Base-by-base conservation (phyloP, 1,140 invertebrate genomes). In the Drosophila pandora region DNA sequence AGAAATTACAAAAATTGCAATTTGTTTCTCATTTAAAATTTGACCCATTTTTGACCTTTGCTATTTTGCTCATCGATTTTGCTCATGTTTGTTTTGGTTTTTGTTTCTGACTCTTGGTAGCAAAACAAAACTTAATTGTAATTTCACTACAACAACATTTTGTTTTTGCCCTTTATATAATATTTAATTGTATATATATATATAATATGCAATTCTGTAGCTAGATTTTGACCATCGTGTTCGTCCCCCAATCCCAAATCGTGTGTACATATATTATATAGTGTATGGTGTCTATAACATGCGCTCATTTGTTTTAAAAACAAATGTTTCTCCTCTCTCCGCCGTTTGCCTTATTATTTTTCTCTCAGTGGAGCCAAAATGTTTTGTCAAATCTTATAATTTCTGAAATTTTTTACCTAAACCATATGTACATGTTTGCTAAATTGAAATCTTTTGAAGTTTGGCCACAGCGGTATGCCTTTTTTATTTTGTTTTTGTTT, bases 121-220 rank as follows among this genome's bases (percentile, higher is more conserved):
- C 83, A 85, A 85, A 85, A 85, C 83, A 88, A 88, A 88, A 88
- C 83, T 88, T 88, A 88, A 88, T 89, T 88, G 84, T 88, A 88
- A 88, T 83, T 88, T 79, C 56, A 69, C 83, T 88, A 88, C 83
- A 88, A 88, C 83, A 88, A 88, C 83, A 79, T 88, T 88, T 80
- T 83, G 79, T 83, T 71, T 84, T 87, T 85, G 82, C 69, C 82
- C 82, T 50, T 64, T 87, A 87, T 87, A 84, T 83, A 61, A 70
- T 77, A 75, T 80, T 70, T 78, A 80, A 68, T 71, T 82, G 71
- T 85, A 67, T 75, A 71, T 80, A 85, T 80, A 85, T 67, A 87
- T 84, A 84, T 88, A 88, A 88, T 88, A 87, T 76, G 82, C 83
- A 85, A 85, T 85, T 85, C 74, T 87, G 82, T 85, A 85, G 83